These are phyloP conservation scores for Ceuthmochares aereus DNA, from an alignment of 2,113 vertebrate species.

Conservation along the genomic window DNA sequence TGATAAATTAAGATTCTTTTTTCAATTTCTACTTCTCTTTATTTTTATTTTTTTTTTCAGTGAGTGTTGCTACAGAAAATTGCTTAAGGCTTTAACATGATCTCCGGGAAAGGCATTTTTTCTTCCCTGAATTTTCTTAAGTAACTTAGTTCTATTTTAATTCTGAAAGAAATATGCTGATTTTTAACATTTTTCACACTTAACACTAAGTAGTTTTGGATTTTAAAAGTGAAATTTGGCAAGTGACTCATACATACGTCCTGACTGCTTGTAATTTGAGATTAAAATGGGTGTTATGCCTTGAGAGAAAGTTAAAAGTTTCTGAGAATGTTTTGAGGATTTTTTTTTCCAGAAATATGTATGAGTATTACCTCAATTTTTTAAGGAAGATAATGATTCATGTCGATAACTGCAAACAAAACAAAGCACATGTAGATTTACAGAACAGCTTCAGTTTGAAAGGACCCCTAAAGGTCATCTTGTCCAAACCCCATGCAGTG, in stretches of 20 bases:
- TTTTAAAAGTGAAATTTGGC: conserved; percentile 4
- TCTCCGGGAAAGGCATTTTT: not conserved
- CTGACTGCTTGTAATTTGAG: not conserved
- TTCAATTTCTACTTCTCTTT: not conserved
- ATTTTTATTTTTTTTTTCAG: not conserved
- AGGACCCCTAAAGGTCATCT: too few species aligned
- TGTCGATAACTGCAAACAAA: not conserved
- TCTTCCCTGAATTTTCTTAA: not conserved
- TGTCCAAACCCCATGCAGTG: too few species aligned
- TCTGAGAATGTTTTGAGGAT: not conserved
- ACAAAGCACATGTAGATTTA: not conserved
- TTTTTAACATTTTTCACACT: conserved; percentile 14
- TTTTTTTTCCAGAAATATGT: not conserved
- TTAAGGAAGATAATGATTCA: not conserved
- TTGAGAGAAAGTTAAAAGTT: not conserved
- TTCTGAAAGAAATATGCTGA: not conserved
- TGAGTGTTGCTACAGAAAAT: not conserved
- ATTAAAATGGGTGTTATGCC: not conserved
- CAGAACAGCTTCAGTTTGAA: too few species aligned
- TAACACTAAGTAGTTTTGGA: not conserved
- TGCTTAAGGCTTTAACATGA: not conserved
- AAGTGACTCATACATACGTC: not conserved
- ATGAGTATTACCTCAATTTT: not conserved
- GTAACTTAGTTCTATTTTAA: not conserved
- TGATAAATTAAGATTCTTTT: not conserved